These are phyloP conservation scores for Ctenoplectra terminalis DNA, from an alignment of 1,140 invertebrate genomes.

Conservation along the genomic window DNA sequence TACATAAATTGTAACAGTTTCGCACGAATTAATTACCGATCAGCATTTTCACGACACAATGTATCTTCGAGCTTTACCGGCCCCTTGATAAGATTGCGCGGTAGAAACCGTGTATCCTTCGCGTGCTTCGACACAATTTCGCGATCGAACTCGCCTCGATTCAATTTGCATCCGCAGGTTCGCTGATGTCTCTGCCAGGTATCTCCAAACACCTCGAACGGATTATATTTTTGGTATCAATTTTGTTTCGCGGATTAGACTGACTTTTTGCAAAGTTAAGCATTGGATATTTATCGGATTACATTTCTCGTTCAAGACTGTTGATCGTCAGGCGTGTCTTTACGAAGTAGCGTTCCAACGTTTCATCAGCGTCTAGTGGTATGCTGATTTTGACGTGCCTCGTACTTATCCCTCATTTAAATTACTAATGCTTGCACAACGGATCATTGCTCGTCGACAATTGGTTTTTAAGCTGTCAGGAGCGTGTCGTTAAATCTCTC, in stretches of 20 bases:
- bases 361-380: neutral
- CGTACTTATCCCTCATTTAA: neutral
- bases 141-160: neutral
- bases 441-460: neutral
- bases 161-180: conserved; percentile 66
- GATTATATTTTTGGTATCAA: neutral
- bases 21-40: conserved; percentile 14
- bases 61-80: neutral
- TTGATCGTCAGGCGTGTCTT: neutral
- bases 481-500: too few species aligned
- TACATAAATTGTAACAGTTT: neutral
- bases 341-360: neutral
- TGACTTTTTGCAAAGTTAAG: neutral
- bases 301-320: neutral
- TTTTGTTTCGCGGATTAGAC: neutral
- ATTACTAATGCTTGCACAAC: neutral
- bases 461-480: neutral
- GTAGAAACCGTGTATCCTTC: conserved; percentile 32
- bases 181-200: conserved; percentile 28
- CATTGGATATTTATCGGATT: too few species aligned
- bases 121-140: conserved; percentile 67
- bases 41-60: conserved; percentile 4
- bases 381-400: conserved; percentile 1
- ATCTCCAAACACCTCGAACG: neutral
- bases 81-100: conserved; percentile 14